These are phyloP conservation scores for Peromyscus nudipes DNA, from an alignment of 2,797 vertebrate genomes.

Conservation along the genomic window DNA sequence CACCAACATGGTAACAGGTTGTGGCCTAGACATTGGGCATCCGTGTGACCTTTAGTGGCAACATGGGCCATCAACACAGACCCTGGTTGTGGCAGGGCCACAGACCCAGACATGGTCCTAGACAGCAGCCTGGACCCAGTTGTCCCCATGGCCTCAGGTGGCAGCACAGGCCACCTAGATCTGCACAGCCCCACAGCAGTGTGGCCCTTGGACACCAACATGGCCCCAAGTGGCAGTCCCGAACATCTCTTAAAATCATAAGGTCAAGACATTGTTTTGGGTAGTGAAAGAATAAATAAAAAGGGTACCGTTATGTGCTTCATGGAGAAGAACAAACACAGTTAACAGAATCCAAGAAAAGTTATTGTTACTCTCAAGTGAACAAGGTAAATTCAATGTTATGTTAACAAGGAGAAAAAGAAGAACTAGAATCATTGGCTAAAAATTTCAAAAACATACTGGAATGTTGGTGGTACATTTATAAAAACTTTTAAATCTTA, in stretches of 20 bases:
- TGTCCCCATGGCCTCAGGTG: neutral
- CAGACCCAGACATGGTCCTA: neutral
- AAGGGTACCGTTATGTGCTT: neutral
- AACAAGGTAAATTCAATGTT: neutral
- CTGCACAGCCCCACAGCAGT: neutral
- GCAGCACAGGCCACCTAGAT: neutral
- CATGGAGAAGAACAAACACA: neutral
- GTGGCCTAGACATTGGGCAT: neutral
- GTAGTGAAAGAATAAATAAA: neutral
- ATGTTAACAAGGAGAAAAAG: constrained; percentile 51
- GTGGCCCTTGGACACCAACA: neutral
- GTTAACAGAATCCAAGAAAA: constrained; percentile 55
- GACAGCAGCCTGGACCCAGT: neutral
- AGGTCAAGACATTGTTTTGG: constrained; percentile 1
- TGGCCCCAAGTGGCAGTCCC: neutral
- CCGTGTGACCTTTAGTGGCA: neutral
- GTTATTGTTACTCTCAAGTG: neutral
- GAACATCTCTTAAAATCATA: constrained; percentile 19
- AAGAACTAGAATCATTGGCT: neutral
- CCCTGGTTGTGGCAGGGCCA: neutral
- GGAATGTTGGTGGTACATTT: neutral
- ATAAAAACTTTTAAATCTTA: neutral
- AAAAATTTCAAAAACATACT: constrained; percentile 32
- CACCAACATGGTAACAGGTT: neutral
- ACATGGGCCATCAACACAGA: neutral